Base-by-base conservation (phyloP, 2,888 invertebrate species). In the Orthosia cruda region DNA sequence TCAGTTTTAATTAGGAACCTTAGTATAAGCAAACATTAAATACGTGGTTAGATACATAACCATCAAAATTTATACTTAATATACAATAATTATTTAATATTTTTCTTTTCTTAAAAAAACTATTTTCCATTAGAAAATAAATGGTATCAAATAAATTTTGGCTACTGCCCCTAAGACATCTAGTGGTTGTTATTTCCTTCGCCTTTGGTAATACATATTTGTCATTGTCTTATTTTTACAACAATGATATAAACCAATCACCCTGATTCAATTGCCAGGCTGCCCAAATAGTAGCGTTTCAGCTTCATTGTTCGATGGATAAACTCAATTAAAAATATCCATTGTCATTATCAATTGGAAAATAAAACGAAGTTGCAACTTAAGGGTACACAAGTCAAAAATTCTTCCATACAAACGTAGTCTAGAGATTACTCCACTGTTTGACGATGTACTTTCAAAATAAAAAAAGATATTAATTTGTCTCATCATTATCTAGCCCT, bases 261-360 rank as follows among this genome's bases (percentile, higher is more conserved):
- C 59, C 52, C 77, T 54, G 77, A 58, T 58, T 52, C n/a, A 12
- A 63, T 52, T 64, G 55, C 32, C 1, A 61, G 13, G 49, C 16
- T 20, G 2, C 12, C 45, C 26, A 68, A 71, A 67, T 64, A 16
- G 68, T 68, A 71, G 54, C 13, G 12, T 63, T 76, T 13, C 20
- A 68, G 26, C 32, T 54, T 54, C 55, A 74, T 74, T 81, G 76
- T 80, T 59, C 49, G 20, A 49, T 5, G n/a, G 49, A 66, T 66
- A 66, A 62, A 47, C 52, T 59, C 23, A 68, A 68, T 68, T 61
- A 18, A 52, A 66, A 57, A 49, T 68, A 49, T 11, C 55, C 26
- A 52, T 70, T 71, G 55, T 61, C 63, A 68, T 52, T 52, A 40
- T 9, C 15, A 59, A 70, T 58, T 62, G 40, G 40, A 70, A 26